Evolutionary conservation across 1,140 invertebrate genomes (phyloP), one percentile per base, ranked within the genome.

Genomic region (Aphaenogaster rudis): DNA sequence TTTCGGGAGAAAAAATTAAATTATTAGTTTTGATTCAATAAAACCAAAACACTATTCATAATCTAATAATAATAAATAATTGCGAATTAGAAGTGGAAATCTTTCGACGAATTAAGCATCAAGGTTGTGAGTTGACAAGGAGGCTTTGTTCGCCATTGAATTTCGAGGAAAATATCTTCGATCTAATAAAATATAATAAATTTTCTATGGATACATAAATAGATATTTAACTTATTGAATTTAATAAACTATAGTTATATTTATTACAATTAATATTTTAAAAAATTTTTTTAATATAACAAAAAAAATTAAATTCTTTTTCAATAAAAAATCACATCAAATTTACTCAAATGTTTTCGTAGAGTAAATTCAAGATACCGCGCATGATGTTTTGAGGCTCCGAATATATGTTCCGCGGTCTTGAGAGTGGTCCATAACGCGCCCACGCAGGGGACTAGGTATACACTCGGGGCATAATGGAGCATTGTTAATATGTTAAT

Each of bases 401-500:
- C 69, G 28, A 84, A 76, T 82, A 17, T 74, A 13, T 48, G 39
- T 45, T 59, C 42, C 67, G 69, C n/a, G 54, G 42, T 76, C 80
- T 84, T 33, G 33, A 72, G 67, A 84, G 13, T 54, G 52, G 80
- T 84, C 54, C 39, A 74, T 76, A 61, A 76, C 42, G 71, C 69
- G 69, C 80, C 69, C 71, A 74, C 80, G 42, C 80, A 33, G 15
- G 33, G 78, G 33, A 74, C 85, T 67, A 79, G 69, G 64, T 88
- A 88, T 88, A 87, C 52, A 61, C 72, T 72, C 57, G n/a, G 52
- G 66, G 86, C 84, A 93, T 93, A 93, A 93, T 94, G 90, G 91
- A 88, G 88, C 88, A 94, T 94, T 94, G 93, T 94, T 92, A 92
- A 92, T 92, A 93, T 94, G 93, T 91, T 93, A 94, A 94, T 93